These are phyloP conservation scores for Oncorhynchus masou DNA, from an alignment of 2,113 vertebrate genomes.

Conservation along the genomic window DNA sequence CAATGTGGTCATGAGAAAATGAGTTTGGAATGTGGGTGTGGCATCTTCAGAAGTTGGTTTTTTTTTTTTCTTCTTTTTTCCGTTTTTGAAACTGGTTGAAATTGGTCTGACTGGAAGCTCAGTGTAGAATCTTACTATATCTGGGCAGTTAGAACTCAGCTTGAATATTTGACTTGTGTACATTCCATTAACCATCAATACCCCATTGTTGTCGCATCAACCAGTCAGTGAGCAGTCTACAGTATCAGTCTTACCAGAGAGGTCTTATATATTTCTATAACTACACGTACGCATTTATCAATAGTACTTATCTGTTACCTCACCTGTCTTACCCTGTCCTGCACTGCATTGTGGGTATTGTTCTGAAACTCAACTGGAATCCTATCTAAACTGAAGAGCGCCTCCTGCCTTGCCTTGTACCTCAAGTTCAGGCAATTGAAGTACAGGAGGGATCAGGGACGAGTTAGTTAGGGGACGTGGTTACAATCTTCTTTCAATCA, in stretches of 20 bases:
- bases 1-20: conserved; percentile 25
- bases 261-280: conserved; percentile 53
- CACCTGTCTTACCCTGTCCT: conserved; percentile 11
- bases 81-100: conserved; percentile 42
- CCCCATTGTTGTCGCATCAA: conserved; percentile 39
- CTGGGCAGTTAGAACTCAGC: conserved; percentile 41
- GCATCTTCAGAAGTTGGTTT: conserved; percentile 20
- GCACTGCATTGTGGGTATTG: conserved; percentile 58
- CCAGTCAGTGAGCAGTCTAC: conserved; percentile 23
- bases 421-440: neutral
- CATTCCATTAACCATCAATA: conserved; percentile 66
- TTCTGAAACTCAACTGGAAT: conserved; percentile 68
- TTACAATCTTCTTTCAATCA: conserved; percentile 37
- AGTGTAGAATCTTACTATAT: conserved; percentile 61
- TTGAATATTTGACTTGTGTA: conserved; percentile 63
- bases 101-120: conserved; percentile 62
- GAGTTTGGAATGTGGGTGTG: conserved; percentile 15
- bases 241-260: conserved; percentile 53
- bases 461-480: conserved; percentile 52
- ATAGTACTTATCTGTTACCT: conserved; percentile 22
- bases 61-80: conserved; percentile 5
- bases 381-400: conserved; percentile 52
- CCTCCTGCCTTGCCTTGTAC: conserved; percentile 39
- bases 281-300: conserved; percentile 7
- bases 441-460: conserved; percentile 57